Base-by-base conservation (phyloP, 2,797 vertebrate genomes). In the Melanotaenia parkinsoni region DNA sequence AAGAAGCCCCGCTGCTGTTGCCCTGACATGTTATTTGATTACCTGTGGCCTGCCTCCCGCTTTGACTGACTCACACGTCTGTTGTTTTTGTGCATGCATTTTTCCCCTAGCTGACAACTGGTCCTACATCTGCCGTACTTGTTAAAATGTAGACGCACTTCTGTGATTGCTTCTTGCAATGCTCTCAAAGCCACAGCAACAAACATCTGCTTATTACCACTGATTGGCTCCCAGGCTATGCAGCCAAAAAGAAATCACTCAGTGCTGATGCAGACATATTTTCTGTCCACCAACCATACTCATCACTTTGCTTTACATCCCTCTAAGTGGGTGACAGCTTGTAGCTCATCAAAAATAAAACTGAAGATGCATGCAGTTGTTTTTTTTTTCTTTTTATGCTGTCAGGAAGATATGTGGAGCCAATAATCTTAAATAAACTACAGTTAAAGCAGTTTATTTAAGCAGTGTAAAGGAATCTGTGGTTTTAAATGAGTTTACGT, bases 1-100 rank as follows among this genome's bases (percentile, higher is more conserved):
- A 14, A 67, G 81, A 75, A 70, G 66, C 60, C 0, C 45, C 0
- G 70, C 68, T 77, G 66, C 1, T 45, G 75, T 53, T 57, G 72
- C 14, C 54, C 70, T 33, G 38, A 57, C 58, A 67, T 38, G 65
- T 40, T 58, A 65, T 79, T 84, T 67, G 65, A 85, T 83, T 74
- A 80, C 54, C 79, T 65, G 67, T 20, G 54, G 68, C 43, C 76
- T 70, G 67, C 50, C 71, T 40, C 74, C 67, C 72, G 66, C 26
- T 62, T 47, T 58, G 82, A 77, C 26, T 62, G 79, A 80, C 73
- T 82, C 67, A 38, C 30, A 63, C 67, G 66, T 80, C 43, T n/a
- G 30, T 58, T 38, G 22, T 53, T 51, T 63, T 66, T 57, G 67
- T 70, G 62, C 74, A 59, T 72, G 58, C 50, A 59, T 54, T 37